phyloP scores from a whole-genome alignment of 2,113 vertebrate genomes.

The Alethe diademata region DNA sequence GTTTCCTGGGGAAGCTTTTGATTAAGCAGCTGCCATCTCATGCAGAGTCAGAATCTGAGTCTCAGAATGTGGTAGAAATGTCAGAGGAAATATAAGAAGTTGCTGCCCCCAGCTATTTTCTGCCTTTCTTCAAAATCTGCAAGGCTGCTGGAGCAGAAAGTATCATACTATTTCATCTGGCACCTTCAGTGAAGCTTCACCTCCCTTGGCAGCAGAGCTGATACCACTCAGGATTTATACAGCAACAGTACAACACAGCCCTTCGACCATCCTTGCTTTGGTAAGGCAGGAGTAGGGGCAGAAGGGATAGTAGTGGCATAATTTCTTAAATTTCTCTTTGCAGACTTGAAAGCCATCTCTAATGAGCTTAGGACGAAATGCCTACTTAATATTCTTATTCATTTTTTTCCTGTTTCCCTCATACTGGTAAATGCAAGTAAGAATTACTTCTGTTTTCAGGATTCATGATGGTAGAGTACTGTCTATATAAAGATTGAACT shows the following conservation, averaged over 20 bases:
- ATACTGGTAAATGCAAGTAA: not conserved
- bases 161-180: not conserved
- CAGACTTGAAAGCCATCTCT: not conserved
- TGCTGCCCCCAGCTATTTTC: not conserved
- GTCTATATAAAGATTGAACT: not conserved
- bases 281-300: not conserved
- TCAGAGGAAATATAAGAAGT: not conserved
- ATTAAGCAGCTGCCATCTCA: not conserved
- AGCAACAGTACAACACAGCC: not conserved
- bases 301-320: not conserved
- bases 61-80: not conserved
- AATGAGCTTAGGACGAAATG: not conserved
- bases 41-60: not conserved
- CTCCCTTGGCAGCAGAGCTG: not conserved
- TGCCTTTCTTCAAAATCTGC: not conserved
- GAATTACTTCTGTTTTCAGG: not conserved
- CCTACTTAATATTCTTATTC: not conserved
- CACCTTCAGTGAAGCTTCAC: not conserved
- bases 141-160: not conserved
- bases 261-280: not conserved
- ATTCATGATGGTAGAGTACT: not conserved
- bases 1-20: not conserved
- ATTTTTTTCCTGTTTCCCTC: not conserved
- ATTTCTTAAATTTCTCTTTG: not conserved
- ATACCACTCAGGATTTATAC: not conserved